These are phyloP conservation scores for Epinephelus malabaricus DNA, from an alignment of 2,797 vertebrate genomes.

Conservation along the genomic window DNA sequence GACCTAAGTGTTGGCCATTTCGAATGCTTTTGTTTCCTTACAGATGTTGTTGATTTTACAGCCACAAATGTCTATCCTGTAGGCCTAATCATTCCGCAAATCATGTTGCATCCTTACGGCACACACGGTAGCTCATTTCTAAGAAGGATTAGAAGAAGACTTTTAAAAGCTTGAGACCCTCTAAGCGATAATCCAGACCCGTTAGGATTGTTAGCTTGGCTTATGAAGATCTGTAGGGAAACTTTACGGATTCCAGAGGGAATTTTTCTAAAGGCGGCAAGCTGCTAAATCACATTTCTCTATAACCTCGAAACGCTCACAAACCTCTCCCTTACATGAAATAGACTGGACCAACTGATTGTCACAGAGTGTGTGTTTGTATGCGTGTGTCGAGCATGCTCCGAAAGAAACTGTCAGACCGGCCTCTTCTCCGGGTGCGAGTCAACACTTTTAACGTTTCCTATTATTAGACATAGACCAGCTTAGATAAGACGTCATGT, in stretches of 20 bases:
- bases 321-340: slow-evolving; percentile 63
- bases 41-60: slow-evolving; percentile 47
- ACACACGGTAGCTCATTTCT: slow-evolving; percentile 61
- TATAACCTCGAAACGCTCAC: slow-evolving; percentile 58
- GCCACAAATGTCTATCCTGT: slow-evolving; percentile 57
- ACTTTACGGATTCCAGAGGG: slow-evolving; percentile 60
- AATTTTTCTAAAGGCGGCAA: slow-evolving; percentile 35
- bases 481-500: slow-evolving; percentile 60
- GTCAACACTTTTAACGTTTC: slow-evolving; percentile 61
- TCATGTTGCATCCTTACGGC: slow-evolving; percentile 57
- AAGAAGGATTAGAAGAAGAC: slow-evolving; percentile 68
- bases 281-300: slow-evolving; percentile 61
- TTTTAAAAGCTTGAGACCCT: slow-evolving; percentile 59
- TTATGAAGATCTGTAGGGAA: slow-evolving; percentile 62
- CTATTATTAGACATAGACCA: slow-evolving; percentile 63
- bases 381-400: slow-evolving; percentile 38
- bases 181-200: slow-evolving; percentile 67
- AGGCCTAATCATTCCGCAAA: slow-evolving; percentile 59
- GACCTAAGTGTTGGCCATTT: slow-evolving; percentile 68
- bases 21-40: slow-evolving; percentile 40
- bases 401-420: slow-evolving; percentile 41
- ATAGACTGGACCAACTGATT: slow-evolving; percentile 76
- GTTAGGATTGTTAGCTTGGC: slow-evolving; percentile 50
- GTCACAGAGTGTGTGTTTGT: slow-evolving; percentile 57
- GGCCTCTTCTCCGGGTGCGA: slow-evolving; percentile 37